These are phyloP conservation scores for Hetaerina americana DNA, from an alignment of 1,140 invertebrate species.

Conservation along the genomic window DNA sequence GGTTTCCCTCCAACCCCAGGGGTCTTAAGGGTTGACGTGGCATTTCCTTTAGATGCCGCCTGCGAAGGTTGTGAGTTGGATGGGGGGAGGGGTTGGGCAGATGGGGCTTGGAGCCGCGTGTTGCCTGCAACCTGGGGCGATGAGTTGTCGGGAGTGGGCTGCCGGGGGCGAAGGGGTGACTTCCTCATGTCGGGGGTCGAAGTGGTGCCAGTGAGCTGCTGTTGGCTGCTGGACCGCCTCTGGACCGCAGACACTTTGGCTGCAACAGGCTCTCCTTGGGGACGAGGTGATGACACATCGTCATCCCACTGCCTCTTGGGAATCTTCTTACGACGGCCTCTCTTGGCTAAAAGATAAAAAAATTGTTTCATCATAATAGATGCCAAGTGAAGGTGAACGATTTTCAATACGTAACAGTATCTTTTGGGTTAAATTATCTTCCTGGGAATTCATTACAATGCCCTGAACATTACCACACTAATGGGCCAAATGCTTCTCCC, in stretches of 20 bases:
- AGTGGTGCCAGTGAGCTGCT: not conserved
- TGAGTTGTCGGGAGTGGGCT: not conserved
- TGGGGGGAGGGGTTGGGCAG: too few species aligned
- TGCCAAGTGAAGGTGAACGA: too few species aligned
- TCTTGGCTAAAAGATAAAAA: not conserved
- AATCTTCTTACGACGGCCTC: constrained; percentile 4
- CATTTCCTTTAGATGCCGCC: not conserved
- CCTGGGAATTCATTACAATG: too few species aligned
- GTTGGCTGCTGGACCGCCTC: not conserved
- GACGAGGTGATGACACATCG: not conserved
- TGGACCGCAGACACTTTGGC: not conserved
- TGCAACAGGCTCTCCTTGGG: not conserved
- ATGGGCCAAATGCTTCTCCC: too few species aligned
- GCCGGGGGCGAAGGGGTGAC: not conserved
- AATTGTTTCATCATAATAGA: too few species aligned
- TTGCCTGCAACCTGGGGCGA: too few species aligned
- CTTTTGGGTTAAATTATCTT: too few species aligned
- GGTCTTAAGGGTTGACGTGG: not conserved
- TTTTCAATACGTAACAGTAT: too few species aligned
- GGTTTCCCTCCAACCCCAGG: not conserved
- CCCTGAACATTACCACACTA: too few species aligned
- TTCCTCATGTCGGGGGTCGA: not conserved
- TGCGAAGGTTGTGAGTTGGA: not conserved
- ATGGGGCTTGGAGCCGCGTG: too few species aligned
- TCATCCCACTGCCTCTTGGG: not conserved